phyloP scores from a whole-genome alignment of 2,113 vertebrate genomes.

The Cardinalis cardinalis region DNA sequence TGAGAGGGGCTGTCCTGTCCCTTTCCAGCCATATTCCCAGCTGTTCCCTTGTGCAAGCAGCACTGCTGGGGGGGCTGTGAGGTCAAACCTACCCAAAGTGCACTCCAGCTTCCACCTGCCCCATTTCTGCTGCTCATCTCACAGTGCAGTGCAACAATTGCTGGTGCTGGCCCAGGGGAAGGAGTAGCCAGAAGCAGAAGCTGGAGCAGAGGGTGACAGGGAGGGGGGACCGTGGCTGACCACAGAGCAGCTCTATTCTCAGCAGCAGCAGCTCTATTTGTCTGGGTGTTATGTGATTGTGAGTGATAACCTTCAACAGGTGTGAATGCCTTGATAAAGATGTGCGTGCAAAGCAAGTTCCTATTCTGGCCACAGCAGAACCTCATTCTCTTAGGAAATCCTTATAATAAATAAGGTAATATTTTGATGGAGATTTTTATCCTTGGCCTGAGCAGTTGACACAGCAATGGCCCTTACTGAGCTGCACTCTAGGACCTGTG shows the following conservation, averaged over 20 bases:
- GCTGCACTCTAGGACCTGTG: not conserved
- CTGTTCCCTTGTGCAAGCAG: not conserved
- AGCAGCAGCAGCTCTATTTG: not conserved
- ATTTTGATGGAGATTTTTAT: not conserved
- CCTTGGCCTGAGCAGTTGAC: not conserved
- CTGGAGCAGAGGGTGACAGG: not conserved
- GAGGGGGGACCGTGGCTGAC: not conserved
- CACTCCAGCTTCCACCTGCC: not conserved
- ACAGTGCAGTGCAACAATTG: not conserved
- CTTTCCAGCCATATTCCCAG: not conserved
- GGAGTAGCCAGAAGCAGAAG: not conserved
- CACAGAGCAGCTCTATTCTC: not conserved
- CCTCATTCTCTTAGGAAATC: not conserved
- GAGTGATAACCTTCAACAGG: not conserved
- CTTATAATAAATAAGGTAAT: not conserved
- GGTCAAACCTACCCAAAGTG: not conserved
- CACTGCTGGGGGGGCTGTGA: not conserved
- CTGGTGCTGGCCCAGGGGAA: not conserved
- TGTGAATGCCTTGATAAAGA: not conserved
- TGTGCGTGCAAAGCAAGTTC: not conserved
- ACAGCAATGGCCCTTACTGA: not conserved
- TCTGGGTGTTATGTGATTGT: fast-evolving
- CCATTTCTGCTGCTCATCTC: not conserved
- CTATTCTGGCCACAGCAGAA: not conserved
- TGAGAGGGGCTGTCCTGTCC: not conserved